These are phyloP conservation scores for Hormiphora californensis DNA, from an alignment of 37 sponge, comb jelly and placozoan species.

Conservation along the genomic window DNA sequence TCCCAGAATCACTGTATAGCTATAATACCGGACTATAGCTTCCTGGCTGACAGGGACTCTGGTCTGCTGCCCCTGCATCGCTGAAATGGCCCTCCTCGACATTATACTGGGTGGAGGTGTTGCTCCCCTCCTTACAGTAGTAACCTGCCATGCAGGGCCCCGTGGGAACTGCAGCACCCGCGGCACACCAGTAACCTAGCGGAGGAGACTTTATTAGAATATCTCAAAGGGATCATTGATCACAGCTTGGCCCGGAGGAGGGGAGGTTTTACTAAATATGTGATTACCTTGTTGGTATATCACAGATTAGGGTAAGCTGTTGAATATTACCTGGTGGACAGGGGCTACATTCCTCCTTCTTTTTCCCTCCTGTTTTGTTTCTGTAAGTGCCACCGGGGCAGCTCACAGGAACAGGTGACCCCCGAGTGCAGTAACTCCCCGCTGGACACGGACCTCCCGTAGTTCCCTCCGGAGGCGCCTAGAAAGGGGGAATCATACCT, in stretches of 20 bases:
- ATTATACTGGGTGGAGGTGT: not conserved
- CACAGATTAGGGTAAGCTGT: no score
- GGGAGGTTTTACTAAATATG: no score
- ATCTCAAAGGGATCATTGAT: no score
- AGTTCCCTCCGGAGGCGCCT: conserved; percentile 38
- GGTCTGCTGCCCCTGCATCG: not conserved
- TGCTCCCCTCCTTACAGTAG: conserved; percentile 38
- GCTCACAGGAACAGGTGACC: conserved; percentile 10
- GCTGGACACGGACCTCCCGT: conserved; percentile 54
- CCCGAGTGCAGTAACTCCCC: conserved; percentile 55
- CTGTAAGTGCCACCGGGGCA: conserved; percentile 46
- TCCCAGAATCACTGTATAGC: no score
- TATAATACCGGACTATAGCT: conserved; percentile 46
- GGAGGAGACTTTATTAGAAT: no score
- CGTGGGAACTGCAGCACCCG: not conserved
- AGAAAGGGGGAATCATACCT: not conserved
- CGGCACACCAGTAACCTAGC: conserved; percentile 50
- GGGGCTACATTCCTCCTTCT: conserved; percentile 38
- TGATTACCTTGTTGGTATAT: no score
- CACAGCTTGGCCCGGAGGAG: no score
- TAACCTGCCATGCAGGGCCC: conserved; percentile 55
- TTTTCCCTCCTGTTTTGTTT: not conserved
- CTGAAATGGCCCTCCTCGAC: conserved; percentile 39
- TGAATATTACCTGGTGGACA: conserved; percentile 51
- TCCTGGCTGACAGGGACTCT: conserved; percentile 23